These are phyloP conservation scores for Odontomachus brunneus DNA, from an alignment of 1,140 invertebrate species.

Conservation along the genomic window DNA sequence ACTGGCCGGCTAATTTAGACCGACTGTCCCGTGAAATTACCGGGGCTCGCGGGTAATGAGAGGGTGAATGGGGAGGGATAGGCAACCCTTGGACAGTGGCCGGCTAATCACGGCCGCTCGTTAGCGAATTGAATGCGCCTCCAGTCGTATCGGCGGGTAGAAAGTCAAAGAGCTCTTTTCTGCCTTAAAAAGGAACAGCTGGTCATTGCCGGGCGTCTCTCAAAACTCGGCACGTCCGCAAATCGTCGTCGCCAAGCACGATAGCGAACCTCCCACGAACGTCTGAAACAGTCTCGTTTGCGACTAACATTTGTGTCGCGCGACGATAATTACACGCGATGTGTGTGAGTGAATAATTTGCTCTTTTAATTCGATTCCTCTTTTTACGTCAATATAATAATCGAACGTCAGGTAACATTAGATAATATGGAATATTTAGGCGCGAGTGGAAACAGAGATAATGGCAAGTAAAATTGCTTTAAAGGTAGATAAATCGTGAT, in stretches of 20 bases:
- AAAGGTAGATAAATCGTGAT: neutral
- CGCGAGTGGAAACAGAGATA: no score
- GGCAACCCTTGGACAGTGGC: conserved; percentile 76
- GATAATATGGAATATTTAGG: no score
- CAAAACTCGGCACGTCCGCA: conserved; percentile 60
- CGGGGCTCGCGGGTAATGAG: conserved; percentile 79
- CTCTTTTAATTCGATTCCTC: neutral
- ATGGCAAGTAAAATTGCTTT: neutral
- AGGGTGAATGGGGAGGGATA: conserved; percentile 78
- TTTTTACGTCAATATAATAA: neutral
- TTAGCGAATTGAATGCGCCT: conserved; percentile 81
- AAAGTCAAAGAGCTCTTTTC: conserved; percentile 70
- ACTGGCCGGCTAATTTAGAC: conserved; percentile 79
- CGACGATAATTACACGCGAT: neutral
- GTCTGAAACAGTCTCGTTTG: conserved; percentile 33
- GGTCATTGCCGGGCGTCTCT: conserved; percentile 26
- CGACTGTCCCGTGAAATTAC: conserved; percentile 83
- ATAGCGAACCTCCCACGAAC: conserved; percentile 11
- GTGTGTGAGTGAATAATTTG: neutral
- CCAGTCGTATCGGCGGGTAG: conserved; percentile 69
- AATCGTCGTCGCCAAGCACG: conserved; percentile 15
- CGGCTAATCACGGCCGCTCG: conserved; percentile 82
- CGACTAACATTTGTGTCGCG: conserved; percentile 8
- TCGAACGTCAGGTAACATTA: no score
- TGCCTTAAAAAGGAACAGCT: conserved; percentile 53